A percentile compares a stretch with the other conserved stretches of the same genome.
Conservation (phyloP, 2,113 vertebrate species). For the Lasiurus cinereus region DNA sequence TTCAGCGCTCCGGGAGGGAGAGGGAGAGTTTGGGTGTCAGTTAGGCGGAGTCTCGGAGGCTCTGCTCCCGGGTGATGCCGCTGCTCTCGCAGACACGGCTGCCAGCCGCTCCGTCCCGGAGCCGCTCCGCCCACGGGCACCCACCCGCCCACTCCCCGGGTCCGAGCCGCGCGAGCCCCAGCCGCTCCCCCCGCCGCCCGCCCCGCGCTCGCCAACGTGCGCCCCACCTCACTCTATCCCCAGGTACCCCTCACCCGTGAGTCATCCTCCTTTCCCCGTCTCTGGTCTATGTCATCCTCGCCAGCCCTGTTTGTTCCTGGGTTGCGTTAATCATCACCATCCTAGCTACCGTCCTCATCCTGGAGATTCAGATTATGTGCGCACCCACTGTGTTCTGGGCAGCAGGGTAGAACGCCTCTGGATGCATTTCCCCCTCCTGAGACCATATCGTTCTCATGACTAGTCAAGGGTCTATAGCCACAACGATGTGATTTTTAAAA, state of each 20-base stretch:
- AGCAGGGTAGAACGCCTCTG: slow-evolving; percentile 12
- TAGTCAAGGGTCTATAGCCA: slow-evolving; percentile 1
- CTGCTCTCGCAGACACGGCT: slow-evolving; percentile 85
- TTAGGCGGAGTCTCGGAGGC: slow-evolving; percentile 86
- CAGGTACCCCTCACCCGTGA: slow-evolving; percentile 78
- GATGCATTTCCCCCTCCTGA: not conserved
- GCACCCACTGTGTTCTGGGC: slow-evolving; percentile 25
- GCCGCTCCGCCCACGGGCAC: slow-evolving; percentile 79
- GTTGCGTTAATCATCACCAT: slow-evolving; percentile 57
- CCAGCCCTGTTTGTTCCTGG: slow-evolving; percentile 31
- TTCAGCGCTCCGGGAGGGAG: slow-evolving; percentile 72
- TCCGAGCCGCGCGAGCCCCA: slow-evolving; percentile 37
- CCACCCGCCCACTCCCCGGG: slow-evolving; percentile 82
- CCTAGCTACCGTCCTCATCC: slow-evolving; percentile 42
- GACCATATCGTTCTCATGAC: slow-evolving; percentile 44
- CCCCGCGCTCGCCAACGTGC: slow-evolving; percentile 29
- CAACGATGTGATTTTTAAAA: not conserved
- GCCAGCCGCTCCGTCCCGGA: slow-evolving; percentile 80
- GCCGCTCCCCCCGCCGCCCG: not conserved
- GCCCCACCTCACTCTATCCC: slow-evolving; percentile 44
- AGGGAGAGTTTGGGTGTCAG: slow-evolving; percentile 76
- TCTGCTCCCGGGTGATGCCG: slow-evolving; percentile 82
- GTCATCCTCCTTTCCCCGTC: slow-evolving; percentile 67
- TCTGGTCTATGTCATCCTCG: slow-evolving; percentile 9
- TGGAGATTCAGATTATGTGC: not conserved